Conservation (phyloP, 2,797 vertebrate genomes). For the Acanthopagrus latus region DNA sequence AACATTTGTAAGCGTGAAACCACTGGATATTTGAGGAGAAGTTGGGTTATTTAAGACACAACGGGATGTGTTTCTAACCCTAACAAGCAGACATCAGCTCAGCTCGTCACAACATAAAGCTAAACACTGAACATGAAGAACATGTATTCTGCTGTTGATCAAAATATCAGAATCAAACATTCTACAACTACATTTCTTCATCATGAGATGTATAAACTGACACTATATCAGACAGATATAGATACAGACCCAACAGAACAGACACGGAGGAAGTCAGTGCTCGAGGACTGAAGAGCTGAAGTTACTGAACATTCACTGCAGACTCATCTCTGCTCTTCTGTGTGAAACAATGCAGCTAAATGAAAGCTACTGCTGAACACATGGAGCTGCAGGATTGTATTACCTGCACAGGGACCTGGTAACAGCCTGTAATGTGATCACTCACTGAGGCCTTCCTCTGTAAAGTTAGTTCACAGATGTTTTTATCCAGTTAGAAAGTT, state of each 20-base stretch:
- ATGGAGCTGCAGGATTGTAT: not conserved
- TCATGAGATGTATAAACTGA: not conserved
- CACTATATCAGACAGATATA: not conserved
- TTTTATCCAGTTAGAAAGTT: constrained; percentile 6
- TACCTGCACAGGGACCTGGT: not conserved
- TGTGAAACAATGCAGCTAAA: not conserved
- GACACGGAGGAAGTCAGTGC: not conserved
- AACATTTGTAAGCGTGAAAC: too few relatives aligned
- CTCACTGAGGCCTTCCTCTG: not conserved
- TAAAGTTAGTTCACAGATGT: not conserved
- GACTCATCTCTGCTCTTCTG: not conserved
- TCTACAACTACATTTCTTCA: too few relatives aligned
- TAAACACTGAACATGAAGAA: too few relatives aligned
- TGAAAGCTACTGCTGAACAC: not conserved
- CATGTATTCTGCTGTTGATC: too few relatives aligned
- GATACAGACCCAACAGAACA: not conserved
- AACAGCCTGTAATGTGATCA: not conserved
- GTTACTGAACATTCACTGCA: constrained; percentile 3
- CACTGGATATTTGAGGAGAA: too few relatives aligned
- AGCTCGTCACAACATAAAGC: too few relatives aligned
- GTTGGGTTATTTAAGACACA: too few relatives aligned
- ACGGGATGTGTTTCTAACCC: too few relatives aligned
- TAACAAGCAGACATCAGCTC: too few relatives aligned
- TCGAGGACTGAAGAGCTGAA: not conserved
- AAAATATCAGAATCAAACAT: not conserved